Base-by-base conservation (phyloP, 2,888 invertebrate genomes). In the Hipparchia sbordonii region DNA sequence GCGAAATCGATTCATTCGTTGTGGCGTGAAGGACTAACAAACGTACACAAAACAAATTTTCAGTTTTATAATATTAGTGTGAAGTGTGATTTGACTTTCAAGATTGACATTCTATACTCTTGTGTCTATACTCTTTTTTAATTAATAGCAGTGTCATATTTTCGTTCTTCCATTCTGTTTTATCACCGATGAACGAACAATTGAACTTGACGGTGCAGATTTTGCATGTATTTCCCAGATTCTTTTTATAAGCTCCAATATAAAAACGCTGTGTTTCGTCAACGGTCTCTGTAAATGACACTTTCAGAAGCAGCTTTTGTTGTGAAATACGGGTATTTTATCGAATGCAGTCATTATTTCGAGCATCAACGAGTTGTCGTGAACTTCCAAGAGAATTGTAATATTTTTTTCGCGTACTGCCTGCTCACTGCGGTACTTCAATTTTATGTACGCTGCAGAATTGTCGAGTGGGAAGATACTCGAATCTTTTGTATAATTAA, bases 271-370 rank as follows among this genome's bases (percentile, higher is more conserved):
- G 59, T 59, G 12, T 10, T 51, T 63, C 48, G 33, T 65, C 62
- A 62, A 48, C 62, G 33, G 12, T 39, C 13, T 45, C 39, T 67
- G 57, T 10, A 57, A 67, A 45, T 56, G 67, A 57, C 56, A 67
- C 57, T 67, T 67, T 67, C 67, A 67, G 39, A 48, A 48, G 48
- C 63, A 3, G 67, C 56, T 9, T 39, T 67, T 67, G 67, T 67
- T 59, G 62, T 54, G 61, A 68, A 71, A 60, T 72, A 6, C 48
- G 48, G 6, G 48, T 48, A 70, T 70, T 72, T 63, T 60, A 54
- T 72, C 51, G 66, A 70, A 51, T 70, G 59, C 67, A n/a, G 57
- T 70, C 70, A 70, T 74, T 70, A 72, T 72, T 68, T 62, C 13
- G 45, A 74, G 57, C 63, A 12, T 57, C 67, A 63, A 67, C 54